Base-by-base conservation (phyloP, 2,797 vertebrate species). In the Tadarida brasiliensis region DNA sequence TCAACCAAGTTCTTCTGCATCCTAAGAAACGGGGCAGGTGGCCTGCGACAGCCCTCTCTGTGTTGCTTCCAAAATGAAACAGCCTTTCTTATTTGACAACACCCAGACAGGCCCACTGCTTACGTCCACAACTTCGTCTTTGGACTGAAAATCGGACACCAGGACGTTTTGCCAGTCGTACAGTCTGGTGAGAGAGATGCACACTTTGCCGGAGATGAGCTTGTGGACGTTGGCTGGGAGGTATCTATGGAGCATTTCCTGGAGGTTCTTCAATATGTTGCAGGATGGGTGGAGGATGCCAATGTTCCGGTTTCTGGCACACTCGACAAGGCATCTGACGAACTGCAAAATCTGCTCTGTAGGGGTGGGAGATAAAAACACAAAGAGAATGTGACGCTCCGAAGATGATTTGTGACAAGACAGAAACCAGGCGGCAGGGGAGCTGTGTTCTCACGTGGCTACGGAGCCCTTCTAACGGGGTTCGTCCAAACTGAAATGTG, bases 111-210 rank as follows among this genome's bases (percentile, higher is more conserved):
- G 14, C 28, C 15, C 22, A 33, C 1, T 2, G 33, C 97, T 76
- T 96, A 99, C 99, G 98, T 99, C 99, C 59, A 99, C 98, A 11
- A 99, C 99, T 96, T 99, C 99, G 2, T 99, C 99, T 97, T 99
- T 99, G 88, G 99, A 99, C 92, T 95, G 97, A 82, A 99, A 99
- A 12, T 99, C 98, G 0, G 99, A 99, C 97, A 99, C 98, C 91
- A 99, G 97, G 26, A 99, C 98, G 0, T 99, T 99, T 97, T 99
- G 95, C 8, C 99, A 99, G 5, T 99, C 99, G 0, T 99, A 99
- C 54, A 99, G 99, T n/a, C 99, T 98, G 74, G 99, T 99, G 33
- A 99, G 98, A 0, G 99, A 99, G 70, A 99, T 97, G 28, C 98
- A 98, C 1, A 99, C 98, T 20, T 97, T 98, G n/a, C 99, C 99